Base-by-base conservation (phyloP, 2,888 invertebrate species). In the Glaucopsyche alexis region DNA sequence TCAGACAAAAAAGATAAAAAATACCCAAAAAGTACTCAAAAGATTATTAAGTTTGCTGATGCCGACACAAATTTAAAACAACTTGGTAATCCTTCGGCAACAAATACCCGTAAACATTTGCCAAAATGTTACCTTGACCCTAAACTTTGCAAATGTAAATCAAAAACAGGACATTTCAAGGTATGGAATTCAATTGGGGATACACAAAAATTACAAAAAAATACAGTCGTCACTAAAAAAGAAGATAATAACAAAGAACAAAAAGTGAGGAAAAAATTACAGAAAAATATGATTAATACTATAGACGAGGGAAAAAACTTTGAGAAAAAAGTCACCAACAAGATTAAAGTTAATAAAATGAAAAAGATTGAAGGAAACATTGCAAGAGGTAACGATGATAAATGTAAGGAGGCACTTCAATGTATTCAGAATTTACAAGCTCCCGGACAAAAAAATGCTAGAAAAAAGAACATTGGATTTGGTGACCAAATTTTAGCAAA, bases 81-180 rank as follows among this genome's bases (percentile, higher is more conserved):
- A 42, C 60, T 60, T 29, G 60, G 60, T 60, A 29, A 66, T n/a
- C 9, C 66, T 9, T 9, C 19, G n/a, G n/a, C 66, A 9, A 66
- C 66, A 16, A 66, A 66, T 42, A 66, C 66, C n/a, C 40, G 40
- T 8, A 66, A 66, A 40, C 11, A 42, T 42, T 66, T 66, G 42
- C 66, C 66, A 66, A 66, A 66, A 66, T 66, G 66, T 42, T 66
- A 66, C 16, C n/a, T 66, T n/a, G 42, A 66, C n/a, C 66, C 66
- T 11, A 42, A 66, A 66, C 40, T 42, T 66, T 66, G 66, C 66
- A 42, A 66, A 8, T 66, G 66, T 66, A 42, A 42, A 66, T 66
- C 40, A 9, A 42, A 66, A 66, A 40, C 42, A 9, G 66, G 66
- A 66, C 40, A 66, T 16, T 66, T 66, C n/a, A 66, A 42, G 42